phyloP scores from a whole-genome alignment of 1,140 invertebrate species.

The Drosophila orena region DNA sequence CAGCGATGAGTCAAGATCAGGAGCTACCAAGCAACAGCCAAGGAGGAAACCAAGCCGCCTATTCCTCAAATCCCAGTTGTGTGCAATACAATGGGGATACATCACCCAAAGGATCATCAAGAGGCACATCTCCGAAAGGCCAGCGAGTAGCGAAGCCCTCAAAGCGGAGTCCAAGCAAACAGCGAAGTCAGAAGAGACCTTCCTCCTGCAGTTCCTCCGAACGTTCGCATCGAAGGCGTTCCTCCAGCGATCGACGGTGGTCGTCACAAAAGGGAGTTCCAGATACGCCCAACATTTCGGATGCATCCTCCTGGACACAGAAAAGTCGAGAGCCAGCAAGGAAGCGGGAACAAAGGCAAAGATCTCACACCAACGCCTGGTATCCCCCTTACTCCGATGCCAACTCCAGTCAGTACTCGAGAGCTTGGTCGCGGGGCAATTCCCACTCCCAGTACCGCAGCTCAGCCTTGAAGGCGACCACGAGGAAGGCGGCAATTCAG shows the following conservation, averaged over 20 bases:
- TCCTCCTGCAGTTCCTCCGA: constrained; percentile 4
- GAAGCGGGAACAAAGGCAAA: background rate
- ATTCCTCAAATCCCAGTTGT: background rate
- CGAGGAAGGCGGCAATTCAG: background rate
- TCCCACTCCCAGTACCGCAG: no score
- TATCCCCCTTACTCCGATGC: background rate
- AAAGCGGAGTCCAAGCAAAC: background rate
- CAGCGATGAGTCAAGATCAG: background rate
- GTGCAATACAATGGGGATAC: background rate
- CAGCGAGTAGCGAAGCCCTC: no score
- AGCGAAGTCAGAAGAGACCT: background rate
- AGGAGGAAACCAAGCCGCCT: no score
- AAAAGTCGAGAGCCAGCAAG: background rate
- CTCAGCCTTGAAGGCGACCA: background rate
- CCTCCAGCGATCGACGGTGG: background rate
- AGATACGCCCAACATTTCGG: background rate
- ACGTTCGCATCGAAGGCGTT: background rate
- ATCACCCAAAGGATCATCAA: background rate
- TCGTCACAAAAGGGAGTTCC: no score
- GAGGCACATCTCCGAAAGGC: background rate
- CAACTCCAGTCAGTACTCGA: background rate
- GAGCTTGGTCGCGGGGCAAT: no score
- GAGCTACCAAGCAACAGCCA: background rate
- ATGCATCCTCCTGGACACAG: background rate
- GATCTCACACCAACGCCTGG: background rate